phyloP scores from a whole-genome alignment of 2,888 invertebrate genomes.

The Julus scandinavius region DNA sequence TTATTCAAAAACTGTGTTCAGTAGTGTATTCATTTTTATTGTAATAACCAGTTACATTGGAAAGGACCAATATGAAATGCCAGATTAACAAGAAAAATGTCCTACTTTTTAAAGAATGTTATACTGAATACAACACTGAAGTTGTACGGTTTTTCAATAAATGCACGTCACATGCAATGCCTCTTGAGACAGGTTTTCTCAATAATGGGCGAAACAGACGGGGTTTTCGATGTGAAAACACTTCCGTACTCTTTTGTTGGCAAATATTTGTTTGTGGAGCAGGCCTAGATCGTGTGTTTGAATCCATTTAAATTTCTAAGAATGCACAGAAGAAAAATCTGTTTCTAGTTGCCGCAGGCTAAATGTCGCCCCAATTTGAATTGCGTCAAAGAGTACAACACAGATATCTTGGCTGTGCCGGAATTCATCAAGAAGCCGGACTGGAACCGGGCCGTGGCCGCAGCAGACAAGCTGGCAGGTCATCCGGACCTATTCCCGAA shows the following conservation, averaged over 20 bases:
- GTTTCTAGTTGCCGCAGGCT: background rate
- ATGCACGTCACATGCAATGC: background rate
- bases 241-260: conserved; percentile 9
- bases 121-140: background rate
- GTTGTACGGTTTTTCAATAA: background rate
- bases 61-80: too few species aligned
- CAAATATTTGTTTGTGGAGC: conserved; percentile 28
- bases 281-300: conserved; percentile 13
- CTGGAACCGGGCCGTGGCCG: conserved; percentile 12
- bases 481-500: background rate
- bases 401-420: background rate
- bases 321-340: background rate
- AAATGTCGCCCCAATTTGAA: background rate
- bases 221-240: background rate
- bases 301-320: background rate
- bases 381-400: background rate
- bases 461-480: conserved; percentile 1
- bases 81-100: background rate
- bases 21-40: too few species aligned
- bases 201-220: background rate
- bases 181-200: background rate
- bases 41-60: too few species aligned
- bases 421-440: conserved; percentile 11
- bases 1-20: too few species aligned
- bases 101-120: background rate